phyloP scores from a whole-genome alignment of 1,140 invertebrate species.

The Rhagoletis pomonella region DNA sequence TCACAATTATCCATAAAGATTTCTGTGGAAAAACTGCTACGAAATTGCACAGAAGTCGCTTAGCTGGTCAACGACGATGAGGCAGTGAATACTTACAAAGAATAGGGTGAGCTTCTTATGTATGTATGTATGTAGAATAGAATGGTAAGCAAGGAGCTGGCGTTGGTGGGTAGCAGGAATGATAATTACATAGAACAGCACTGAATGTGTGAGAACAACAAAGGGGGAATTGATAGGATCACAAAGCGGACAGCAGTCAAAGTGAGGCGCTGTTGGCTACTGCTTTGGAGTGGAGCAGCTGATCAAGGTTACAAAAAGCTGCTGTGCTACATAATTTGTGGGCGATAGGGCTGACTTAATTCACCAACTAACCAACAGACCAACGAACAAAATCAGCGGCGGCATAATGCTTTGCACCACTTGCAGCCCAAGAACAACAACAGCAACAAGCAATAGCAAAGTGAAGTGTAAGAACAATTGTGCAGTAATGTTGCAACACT shows the following conservation, averaged over 20 bases:
- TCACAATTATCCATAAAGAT: conserved; percentile 51
- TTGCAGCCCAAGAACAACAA: not conserved
- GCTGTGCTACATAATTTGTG: conserved; percentile 22
- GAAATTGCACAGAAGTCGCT: conserved; percentile 49
- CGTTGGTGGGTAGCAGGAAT: conserved; percentile 13
- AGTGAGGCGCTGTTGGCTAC: not conserved
- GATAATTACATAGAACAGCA: conserved; percentile 43
- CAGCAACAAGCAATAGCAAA: not conserved
- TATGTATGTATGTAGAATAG: too few species aligned
- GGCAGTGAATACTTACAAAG: too few species aligned
- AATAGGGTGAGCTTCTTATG: too few species aligned
- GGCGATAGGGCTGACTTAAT: conserved; percentile 46
- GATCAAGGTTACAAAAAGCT: conserved; percentile 31
- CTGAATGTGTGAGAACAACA: not conserved
- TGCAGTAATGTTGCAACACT: not conserved
- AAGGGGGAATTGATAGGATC: not conserved
- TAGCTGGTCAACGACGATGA: not conserved
- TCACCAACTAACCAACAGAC: not conserved
- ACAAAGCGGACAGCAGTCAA: not conserved
- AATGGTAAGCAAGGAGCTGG: not conserved
- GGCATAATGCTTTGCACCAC: too few species aligned
- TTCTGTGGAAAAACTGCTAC: conserved; percentile 26
- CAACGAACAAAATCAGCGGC: not conserved
- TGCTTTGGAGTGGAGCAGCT: not conserved
- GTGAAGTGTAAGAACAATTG: not conserved